These are phyloP conservation scores for Brachionus rubens DNA, from an alignment of 1,140 invertebrate genomes.

Conservation along the genomic window DNA sequence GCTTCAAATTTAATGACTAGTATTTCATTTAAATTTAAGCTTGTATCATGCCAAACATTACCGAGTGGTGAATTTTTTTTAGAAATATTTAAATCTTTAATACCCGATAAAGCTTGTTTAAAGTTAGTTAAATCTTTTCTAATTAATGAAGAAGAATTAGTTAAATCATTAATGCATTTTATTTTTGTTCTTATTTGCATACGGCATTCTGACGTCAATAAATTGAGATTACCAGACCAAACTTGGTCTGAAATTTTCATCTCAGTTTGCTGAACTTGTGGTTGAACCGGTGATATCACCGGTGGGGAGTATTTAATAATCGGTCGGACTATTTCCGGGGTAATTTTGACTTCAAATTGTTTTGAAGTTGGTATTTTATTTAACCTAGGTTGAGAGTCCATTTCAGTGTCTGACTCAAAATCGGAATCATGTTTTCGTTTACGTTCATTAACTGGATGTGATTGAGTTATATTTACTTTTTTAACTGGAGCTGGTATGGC, in stretches of 20 bases:
- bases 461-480: background rate
- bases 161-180: background rate
- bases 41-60: background rate
- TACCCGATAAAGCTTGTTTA: background rate
- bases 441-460: background rate
- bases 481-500: background rate
- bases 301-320: no score
- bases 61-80: background rate
- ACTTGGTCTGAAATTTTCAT: no score
- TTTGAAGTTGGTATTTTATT: background rate
- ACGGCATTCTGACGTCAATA: background rate
- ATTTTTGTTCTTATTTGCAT: background rate
- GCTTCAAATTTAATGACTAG: conserved; percentile 23
- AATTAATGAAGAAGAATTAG: no score
- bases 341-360: background rate
- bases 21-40: background rate
- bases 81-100: background rate
- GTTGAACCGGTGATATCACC: no score
- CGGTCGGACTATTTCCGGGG: background rate
- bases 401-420: conserved; percentile 4
- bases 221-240: conserved; percentile 4
- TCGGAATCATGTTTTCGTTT: conserved; percentile 34
- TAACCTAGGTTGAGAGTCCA: background rate
- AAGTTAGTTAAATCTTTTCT: no score
- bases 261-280: no score